Evolutionary conservation across 2,888 invertebrate species (phyloP).

Genomic region (Escarpia spicata): DNA sequence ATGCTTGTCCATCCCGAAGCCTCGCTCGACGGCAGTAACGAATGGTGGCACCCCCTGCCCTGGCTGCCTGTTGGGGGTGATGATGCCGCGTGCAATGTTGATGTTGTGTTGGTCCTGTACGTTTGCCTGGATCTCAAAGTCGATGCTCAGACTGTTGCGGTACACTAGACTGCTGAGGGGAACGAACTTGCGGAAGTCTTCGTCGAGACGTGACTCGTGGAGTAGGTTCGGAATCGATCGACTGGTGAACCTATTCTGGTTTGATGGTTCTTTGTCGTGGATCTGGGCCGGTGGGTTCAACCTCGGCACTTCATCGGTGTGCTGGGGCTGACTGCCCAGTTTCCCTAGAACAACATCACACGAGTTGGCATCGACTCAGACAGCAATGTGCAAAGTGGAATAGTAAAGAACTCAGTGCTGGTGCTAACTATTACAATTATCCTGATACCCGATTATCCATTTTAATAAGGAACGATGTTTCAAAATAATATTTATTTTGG

Average conservation of each 20-base stretch:
- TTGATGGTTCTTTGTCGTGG: not conserved
- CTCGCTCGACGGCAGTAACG: not conserved
- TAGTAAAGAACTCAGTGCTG: too few species aligned
- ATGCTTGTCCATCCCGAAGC: not conserved
- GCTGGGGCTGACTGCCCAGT: not conserved
- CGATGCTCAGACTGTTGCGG: constrained; percentile 23
- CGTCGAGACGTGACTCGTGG: constrained; percentile 21
- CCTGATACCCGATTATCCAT: too few species aligned
- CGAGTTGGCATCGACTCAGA: not conserved
- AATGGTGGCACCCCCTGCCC: not conserved
- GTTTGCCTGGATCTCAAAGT: constrained; percentile 25
- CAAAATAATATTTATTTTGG: too few species aligned
- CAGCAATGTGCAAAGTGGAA: not conserved
- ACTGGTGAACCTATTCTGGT: not conserved
- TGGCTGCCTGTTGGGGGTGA: not conserved
- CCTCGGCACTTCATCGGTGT: not conserved
- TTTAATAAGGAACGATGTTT: too few species aligned
- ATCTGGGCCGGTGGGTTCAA: not conserved
- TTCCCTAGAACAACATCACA: not conserved
- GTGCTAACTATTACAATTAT: too few species aligned
- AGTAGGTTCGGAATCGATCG: not conserved
- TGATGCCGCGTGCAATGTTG: constrained; percentile 28
- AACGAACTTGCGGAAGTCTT: constrained; percentile 33
- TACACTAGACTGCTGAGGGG: constrained; percentile 34
- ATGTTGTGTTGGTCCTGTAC: constrained; percentile 34